Evolutionary conservation across 1,140 invertebrate genomes (phyloP).

Genomic region (Psix sp.): DNA sequence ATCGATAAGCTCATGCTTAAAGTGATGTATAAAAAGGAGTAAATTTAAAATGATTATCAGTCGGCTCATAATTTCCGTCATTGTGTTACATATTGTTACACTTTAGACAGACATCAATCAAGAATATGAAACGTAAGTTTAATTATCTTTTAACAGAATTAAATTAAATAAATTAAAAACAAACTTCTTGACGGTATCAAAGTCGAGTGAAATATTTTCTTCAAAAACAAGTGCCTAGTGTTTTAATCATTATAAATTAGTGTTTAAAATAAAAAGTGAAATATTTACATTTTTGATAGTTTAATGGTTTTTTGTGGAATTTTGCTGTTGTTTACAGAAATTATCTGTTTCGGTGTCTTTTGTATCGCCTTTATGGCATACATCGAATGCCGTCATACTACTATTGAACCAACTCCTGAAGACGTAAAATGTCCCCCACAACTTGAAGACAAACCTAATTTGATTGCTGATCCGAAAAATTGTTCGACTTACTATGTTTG

Average conservation of each 20-base stretch:
- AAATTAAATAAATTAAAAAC: no score
- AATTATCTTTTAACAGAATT: no score
- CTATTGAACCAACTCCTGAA: background rate
- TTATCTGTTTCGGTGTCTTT: no score
- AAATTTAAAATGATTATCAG: constrained; percentile 9
- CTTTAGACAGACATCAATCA: background rate
- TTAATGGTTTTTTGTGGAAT: no score
- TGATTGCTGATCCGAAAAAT: constrained; percentile 75
- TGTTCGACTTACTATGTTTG: constrained; percentile 81
- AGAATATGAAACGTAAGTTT: constrained; percentile 35
- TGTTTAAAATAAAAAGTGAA: no score
- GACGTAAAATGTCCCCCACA: constrained; percentile 48
- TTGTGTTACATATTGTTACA: constrained; percentile 1
- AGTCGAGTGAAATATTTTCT: no score
- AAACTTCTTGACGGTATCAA: no score
- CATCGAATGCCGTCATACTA: no score
- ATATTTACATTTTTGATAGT: no score
- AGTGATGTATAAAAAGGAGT: constrained; percentile 18
- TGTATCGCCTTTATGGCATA: no score
- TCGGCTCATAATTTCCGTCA: constrained; percentile 14
- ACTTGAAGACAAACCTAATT: constrained; percentile 61
- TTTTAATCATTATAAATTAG: no score
- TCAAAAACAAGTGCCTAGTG: no score
- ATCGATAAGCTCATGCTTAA: constrained; percentile 26
- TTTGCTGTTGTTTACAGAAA: background rate